Percentiles rank a stretch among this genome's conserved stretches.
These are phyloP conservation scores for Petrocephalus microphthalmus DNA, from an alignment of 2,113 vertebrate species.

Conservation along the genomic window DNA sequence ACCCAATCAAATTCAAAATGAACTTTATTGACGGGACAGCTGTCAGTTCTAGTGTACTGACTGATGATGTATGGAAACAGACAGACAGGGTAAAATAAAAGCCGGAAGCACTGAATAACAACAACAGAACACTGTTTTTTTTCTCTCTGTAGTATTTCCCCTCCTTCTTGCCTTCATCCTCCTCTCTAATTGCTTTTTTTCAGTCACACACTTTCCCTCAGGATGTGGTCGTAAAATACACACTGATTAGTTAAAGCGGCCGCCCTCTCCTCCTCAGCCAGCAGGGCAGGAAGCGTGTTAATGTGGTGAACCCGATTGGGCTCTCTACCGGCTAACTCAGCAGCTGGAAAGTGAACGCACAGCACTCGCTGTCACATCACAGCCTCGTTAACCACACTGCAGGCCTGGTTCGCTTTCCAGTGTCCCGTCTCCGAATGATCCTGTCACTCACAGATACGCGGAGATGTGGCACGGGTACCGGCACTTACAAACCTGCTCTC, in stretches of 20 bases:
- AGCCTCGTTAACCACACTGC: neutral
- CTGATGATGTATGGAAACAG: neutral
- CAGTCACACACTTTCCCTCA: neutral
- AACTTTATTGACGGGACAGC: neutral
- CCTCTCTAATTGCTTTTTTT: neutral
- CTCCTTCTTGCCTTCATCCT: neutral
- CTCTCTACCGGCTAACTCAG: neutral
- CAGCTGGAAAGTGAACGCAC: neutral
- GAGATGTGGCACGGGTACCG: too few species aligned
- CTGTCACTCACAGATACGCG: conserved; percentile 34
- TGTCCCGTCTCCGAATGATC: conserved; percentile 22
- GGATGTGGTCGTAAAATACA: neutral
- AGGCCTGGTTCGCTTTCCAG: neutral
- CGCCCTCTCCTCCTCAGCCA: neutral
- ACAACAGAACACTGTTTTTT: neutral
- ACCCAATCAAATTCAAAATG: neutral
- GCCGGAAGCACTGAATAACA: neutral
- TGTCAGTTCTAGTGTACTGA: neutral
- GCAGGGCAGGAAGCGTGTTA: neutral
- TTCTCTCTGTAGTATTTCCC: neutral
- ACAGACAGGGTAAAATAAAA: neutral
- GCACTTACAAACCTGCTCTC: conserved; percentile 24
- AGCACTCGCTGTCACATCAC: neutral
- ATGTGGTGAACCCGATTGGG: neutral
- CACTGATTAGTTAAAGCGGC: neutral